Evolutionary conservation across 2,888 invertebrate species (phyloP), one percentile per base, ranked within the genome.

Genomic region (Endotricha flammealis): DNA sequence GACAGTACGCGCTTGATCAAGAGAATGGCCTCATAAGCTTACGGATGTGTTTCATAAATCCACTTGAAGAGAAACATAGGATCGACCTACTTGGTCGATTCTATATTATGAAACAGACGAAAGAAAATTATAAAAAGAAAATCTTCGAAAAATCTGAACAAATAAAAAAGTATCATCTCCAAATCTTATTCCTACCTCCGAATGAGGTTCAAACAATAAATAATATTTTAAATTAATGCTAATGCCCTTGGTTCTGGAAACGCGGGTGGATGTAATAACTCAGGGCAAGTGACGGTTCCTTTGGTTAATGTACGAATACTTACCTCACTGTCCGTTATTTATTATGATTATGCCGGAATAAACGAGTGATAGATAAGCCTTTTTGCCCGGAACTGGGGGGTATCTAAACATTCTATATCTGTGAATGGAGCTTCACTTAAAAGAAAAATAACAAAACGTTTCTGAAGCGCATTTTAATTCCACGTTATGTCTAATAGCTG

Each of bases 191-290:
- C 46, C 12, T 20, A 32, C 22, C 43, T 63, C 65, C 43, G 29
- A 32, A 30, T 66, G 67, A 64, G 62, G 69, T 63, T 66, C 61
- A 67, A 67, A 79, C 79, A 72, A 80, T 86, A 86, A 87, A 87
- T 85, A 86, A 86, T 85, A 86, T 81, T 85, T 81, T 76, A 83
- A 83, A 87, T 87, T 81, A 85, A 87, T 86, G 87, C 70, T 86
- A 86, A 87, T 82, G 79, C 73, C 62, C 54, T n/a, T 73, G 76
- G 77, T 71, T 61, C 72, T 75, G 74, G 71, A 77, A 83, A 75
- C 72, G 78, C 56, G 74, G 76, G 74, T 65, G 70, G 74, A 63
- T 59, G 78, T 56, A 64, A 78, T 87, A 87, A 83, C 76, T 87
- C 86, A 81, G 56, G 45, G 48, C 54, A 52, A 57, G 67, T 66